Base-by-base conservation (phyloP, 35 echinoderm and acorn worm species). In the Patiria miniata region DNA sequence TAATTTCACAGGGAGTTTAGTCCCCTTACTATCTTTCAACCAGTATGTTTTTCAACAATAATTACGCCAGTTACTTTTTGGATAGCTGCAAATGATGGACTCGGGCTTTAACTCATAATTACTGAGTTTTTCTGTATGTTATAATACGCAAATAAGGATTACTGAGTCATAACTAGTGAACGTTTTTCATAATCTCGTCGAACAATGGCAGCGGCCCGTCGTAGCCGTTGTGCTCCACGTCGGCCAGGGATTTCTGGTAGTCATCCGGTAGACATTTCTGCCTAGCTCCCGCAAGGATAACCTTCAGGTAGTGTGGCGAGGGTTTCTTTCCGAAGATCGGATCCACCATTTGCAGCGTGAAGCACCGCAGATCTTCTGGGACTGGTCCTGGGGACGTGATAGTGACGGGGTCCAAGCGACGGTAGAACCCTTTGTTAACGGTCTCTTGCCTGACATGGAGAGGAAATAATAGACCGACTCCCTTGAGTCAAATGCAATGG, bases 261-360 rank as follows among this genome's bases (percentile, higher is more conserved):
- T 68, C 60, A n/a, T 1, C 60, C 7, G 60, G 60, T 68, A 68
- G 60, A 33, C 60, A 7, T 68, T 68, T 68, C 60, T 68, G 60
- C 6, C 32, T 68, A 1, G 60, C 60, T 33, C 60, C 60, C 16
- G 60, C 60, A n/a, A 22, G 60, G n/a, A 68, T 68, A 33, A 68
- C 60, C 7, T 68, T 68, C 60, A 23, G n/a, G 21, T 68, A 68
- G n/a, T 68, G 60, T 1, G 60, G 60, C 22, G 60, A 68, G 0
- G 60, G 60, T 68, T 68, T 68, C 60, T 33, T 68, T 1, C 23
- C 60, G 21, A 68, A 68, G 60, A 68, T 68, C 15, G 60, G 60
- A 33, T 68, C 60, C 60, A 68, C 60, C 60, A 68, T 68, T 33
- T 68, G 60, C n/a, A 28, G 32, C 16, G 60, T 68, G 23, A 68